A percentile compares a stretch with the other conserved stretches of the same genome.
These are phyloP conservation scores for Harpagifer antarcticus DNA, from an alignment of 2,797 vertebrate species.

Conservation along the genomic window DNA sequence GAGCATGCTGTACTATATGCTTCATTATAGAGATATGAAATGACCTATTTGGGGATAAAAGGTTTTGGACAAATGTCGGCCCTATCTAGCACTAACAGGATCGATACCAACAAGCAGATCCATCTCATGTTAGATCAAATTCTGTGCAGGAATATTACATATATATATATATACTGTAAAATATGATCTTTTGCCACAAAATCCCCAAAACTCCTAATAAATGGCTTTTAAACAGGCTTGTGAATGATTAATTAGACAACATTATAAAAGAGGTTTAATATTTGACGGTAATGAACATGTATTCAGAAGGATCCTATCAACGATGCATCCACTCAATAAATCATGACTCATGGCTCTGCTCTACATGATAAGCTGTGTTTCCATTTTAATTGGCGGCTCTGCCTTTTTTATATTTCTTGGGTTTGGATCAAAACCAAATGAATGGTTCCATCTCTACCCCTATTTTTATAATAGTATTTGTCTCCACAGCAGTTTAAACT, in stretches of 20 bases:
- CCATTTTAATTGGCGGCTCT: neutral
- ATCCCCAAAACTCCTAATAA: neutral
- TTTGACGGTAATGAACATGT: neutral
- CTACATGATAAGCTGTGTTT: neutral
- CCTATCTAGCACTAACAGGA: no score
- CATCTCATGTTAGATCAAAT: neutral
- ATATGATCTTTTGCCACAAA: neutral
- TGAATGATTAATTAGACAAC: neutral
- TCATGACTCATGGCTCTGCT: neutral
- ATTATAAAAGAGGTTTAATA: neutral
- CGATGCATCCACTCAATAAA: constrained; percentile 8
- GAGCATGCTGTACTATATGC: no score
- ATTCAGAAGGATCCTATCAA: constrained; percentile 3
- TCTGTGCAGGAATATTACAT: neutral
- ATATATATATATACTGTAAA: neutral
- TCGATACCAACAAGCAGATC: neutral
- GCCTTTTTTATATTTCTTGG: neutral
- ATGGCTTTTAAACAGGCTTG: neutral
- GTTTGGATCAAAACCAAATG: neutral
- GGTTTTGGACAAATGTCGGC: no score
- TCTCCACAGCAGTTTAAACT: neutral
- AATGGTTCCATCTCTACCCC: neutral
- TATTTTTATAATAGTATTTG: neutral
- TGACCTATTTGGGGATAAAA: no score
- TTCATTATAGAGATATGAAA: no score